phyloP scores from a whole-genome alignment of 2,888 invertebrate genomes.

The Diploptera punctata region DNA sequence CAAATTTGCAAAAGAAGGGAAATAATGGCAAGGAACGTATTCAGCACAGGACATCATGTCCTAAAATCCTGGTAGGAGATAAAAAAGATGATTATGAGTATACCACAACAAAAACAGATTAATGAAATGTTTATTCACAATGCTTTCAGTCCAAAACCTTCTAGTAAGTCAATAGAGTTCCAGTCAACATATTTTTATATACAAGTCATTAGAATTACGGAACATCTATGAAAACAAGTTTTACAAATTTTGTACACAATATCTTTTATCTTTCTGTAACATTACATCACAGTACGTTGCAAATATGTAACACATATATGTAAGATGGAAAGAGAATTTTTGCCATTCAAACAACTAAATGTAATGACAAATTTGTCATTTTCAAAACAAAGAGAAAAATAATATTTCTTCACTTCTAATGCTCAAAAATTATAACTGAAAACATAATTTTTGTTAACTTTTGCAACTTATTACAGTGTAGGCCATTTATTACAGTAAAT shows the following conservation, averaged over 20 bases:
- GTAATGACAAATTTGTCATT: not conserved
- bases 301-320: not conserved
- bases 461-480: not conserved
- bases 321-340: not conserved
- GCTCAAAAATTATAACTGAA: not conserved
- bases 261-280: constrained; percentile 8
- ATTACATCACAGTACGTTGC: constrained; percentile 6
- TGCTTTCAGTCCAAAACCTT: not conserved
- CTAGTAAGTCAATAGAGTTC: not conserved
- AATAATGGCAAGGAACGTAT: no score
- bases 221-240: constrained; percentile 21
- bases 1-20: no score
- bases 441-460: not conserved
- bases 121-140: not conserved
- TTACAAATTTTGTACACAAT: constrained; percentile 20
- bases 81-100: no score
- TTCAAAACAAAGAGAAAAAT: no score
- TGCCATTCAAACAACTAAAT: not conserved
- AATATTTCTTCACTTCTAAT: not conserved
- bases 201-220: constrained; percentile 2
- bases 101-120: not conserved
- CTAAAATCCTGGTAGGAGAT: no score
- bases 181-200: not conserved
- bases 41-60: no score
- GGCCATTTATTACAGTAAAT: not conserved